Evolutionary conservation across 2,888 invertebrate genomes (phyloP).

Genomic region (Drosophila hamatofila): DNA sequence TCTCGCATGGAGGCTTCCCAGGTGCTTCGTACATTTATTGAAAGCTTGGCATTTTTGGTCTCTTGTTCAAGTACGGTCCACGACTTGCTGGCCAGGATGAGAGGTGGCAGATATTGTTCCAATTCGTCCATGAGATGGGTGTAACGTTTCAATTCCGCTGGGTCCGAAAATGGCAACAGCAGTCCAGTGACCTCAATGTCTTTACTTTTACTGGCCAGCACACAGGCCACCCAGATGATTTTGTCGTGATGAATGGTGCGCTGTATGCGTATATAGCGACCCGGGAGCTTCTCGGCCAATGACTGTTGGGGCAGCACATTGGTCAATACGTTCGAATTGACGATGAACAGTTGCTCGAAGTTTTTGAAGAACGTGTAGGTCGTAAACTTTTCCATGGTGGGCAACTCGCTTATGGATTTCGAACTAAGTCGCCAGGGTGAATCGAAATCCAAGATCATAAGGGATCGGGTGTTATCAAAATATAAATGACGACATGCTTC

Average conservation of each 20-base stretch:
- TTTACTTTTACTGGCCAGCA: background rate
- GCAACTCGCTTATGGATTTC: slow-evolving; percentile 23
- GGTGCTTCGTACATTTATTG: background rate
- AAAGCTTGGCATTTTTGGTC: background rate
- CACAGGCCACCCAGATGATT: slow-evolving; percentile 5
- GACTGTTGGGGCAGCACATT: background rate
- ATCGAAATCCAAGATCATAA: slow-evolving; percentile 32
- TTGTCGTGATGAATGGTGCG: slow-evolving; percentile 1
- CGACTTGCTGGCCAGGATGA: slow-evolving; percentile 28
- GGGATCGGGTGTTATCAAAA: accelerated
- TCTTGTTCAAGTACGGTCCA: background rate
- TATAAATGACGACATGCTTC: slow-evolving; percentile 30
- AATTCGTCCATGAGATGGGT: background rate
- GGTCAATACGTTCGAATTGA: background rate
- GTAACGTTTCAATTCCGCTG: background rate
- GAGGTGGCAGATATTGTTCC: slow-evolving; percentile 11
- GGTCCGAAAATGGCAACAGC: background rate
- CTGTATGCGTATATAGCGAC: slow-evolving; percentile 42
- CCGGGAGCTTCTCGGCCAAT: background rate
- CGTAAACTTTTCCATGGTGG: background rate
- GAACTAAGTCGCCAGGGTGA: slow-evolving; percentile 33
- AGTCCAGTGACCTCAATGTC: slow-evolving; percentile 16
- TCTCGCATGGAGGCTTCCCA: background rate
- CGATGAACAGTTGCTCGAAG: background rate
- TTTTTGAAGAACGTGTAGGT: background rate